Base-by-base conservation (phyloP, 2,888 invertebrate species). In the Lissonota sp. region DNA sequence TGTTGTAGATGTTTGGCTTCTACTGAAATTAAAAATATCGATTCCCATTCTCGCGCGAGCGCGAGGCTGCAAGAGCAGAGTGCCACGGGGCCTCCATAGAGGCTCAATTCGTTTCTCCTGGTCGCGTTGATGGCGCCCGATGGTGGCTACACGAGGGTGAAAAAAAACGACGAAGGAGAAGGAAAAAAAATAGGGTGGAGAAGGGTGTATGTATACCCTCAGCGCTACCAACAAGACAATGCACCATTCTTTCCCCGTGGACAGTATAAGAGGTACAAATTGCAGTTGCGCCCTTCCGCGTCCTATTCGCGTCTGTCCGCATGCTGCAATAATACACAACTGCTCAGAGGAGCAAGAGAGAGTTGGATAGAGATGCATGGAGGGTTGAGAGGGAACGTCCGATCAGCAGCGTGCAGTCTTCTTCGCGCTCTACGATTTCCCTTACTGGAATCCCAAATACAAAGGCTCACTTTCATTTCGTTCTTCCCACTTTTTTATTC, bases 381-480 rank as follows among this genome's bases (percentile, higher is more conserved):
- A 44, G 39, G 64, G 46, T 44, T 51, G 14, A 62, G 60, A 42
- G 14, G 49, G 71, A 53, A 80, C 70, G 76, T 74, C 75, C 84
- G 82, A 82, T 83, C 70, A 73, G 77, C 73, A 80, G 66, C 82
- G 74, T n/a, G n/a, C n/a, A n/a, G n/a, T n/a, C 75, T 75, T 80
- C 84, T 69, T 75, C 77, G 42, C 55, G 72, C 64, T 57, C 58
- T 63, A 26, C 46, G 49, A 39, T 69, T 6, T 10, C 49, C 58
- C 79, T 63, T 85, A 84, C 88, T 89, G 90, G 46, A 53, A 64
- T 73, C 55, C 73, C 63, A 73, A 73, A 73, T 88, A 90, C 91
- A 92, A 92, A 91, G 90, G 91, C 88, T 88, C 89, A 88, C 92
- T 93, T 93, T 93, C 92, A 93, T 92, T 93, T 93, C 91, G 91